A percentile compares a stretch with the other conserved stretches of the same genome.
These are phyloP conservation scores for Aphidius colemani DNA, from an alignment of 2,888 invertebrate genomes.

Conservation along the genomic window DNA sequence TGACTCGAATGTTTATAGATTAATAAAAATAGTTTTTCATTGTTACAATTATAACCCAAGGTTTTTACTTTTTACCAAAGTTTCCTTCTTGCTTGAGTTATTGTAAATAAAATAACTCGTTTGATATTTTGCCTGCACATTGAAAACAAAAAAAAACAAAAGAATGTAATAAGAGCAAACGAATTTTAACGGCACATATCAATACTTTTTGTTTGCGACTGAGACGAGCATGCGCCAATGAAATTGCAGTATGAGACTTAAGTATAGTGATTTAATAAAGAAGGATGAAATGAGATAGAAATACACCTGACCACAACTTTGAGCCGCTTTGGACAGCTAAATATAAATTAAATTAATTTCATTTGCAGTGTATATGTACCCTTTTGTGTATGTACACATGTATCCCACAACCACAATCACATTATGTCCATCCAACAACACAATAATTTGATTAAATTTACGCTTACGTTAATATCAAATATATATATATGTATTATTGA, in stretches of 20 bases:
- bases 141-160: too few relatives aligned
- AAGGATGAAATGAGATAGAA: conserved; percentile 13
- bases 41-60: too few relatives aligned
- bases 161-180: too few relatives aligned
- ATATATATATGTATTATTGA: conserved; percentile 20
- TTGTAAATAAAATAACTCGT: too few relatives aligned
- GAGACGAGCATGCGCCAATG: neutral
- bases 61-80: too few relatives aligned
- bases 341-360: conserved; percentile 58
- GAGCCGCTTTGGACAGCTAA: conserved; percentile 46
- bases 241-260: neutral
- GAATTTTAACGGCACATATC: too few relatives aligned
- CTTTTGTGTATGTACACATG: too few relatives aligned
- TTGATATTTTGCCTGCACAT: too few relatives aligned
- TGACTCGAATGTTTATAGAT: too few relatives aligned
- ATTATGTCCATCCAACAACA: conserved; percentile 31
- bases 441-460: conserved; percentile 52
- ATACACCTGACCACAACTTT: conserved; percentile 40
- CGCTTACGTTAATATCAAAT: conserved; percentile 35
- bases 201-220: too few relatives aligned
- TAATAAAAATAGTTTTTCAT: too few relatives aligned
- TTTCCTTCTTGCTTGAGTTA: too few relatives aligned
- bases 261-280: neutral
- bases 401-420: conserved; percentile 26
- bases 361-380: conserved; percentile 44